Evolutionary conservation across 1,140 invertebrate species (phyloP), one percentile per base, ranked within the genome.

Genomic region (Aplysia californica): DNA sequence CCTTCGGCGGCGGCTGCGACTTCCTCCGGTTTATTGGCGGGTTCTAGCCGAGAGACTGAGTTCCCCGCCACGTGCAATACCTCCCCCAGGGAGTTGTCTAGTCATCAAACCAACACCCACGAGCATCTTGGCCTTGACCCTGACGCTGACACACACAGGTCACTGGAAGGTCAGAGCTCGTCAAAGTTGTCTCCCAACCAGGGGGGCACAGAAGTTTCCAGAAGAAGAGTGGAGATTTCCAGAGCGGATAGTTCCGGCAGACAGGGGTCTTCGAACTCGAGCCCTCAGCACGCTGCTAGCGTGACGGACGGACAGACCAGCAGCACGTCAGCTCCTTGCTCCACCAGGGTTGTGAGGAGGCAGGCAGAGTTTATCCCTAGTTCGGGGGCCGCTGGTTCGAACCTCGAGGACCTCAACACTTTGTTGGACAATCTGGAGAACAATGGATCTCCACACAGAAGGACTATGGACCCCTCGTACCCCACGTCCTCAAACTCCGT

Each of bases 281-380:
- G n/a, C n/a, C n/a, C n/a, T n/a, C n/a, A n/a, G n/a, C n/a, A n/a
- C n/a, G n/a, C n/a, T n/a, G n/a, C n/a, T n/a, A n/a, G n/a, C n/a
- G n/a, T n/a, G n/a, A n/a, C n/a, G n/a, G n/a, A n/a, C n/a, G n/a
- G n/a, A n/a, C n/a, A n/a, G n/a, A n/a, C n/a, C n/a, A n/a, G n/a
- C n/a, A n/a, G n/a, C n/a, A n/a, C n/a, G n/a, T n/a, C n/a, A n/a
- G n/a, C n/a, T n/a, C n/a, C n/a, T n/a, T n/a, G n/a, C n/a, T 71
- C 68, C 20, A 76, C 78, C 1, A 41, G 69, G 21, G 78, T 79
- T 3, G 74, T 67, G 6, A 41, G 78, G 4, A 29, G 78, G n/a
- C 39, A 65, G 35, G 50, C 74, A 33, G 74, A 79, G n/a, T 59
- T 69, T 55, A 79, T 79, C 1, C 78, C 78, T 15, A 74, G 59